Base-by-base conservation (phyloP, 1,140 invertebrate species). In the Nasonia longicornis region DNA sequence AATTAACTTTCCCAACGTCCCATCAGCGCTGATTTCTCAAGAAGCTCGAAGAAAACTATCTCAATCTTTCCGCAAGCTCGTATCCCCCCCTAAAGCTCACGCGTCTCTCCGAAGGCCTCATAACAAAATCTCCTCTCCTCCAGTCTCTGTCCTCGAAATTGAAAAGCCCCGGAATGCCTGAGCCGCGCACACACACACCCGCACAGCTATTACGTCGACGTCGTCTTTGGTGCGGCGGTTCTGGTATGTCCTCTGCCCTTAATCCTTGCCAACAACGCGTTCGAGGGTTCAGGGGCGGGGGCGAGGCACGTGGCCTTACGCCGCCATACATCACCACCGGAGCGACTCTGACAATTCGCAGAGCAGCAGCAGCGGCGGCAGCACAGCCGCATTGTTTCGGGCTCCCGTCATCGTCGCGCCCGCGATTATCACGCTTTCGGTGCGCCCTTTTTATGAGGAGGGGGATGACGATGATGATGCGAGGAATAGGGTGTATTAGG, bases 351-450 rank as follows among this genome's bases (percentile, higher is more conserved):
- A 89, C 88, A 87, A 86, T 83, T 77, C 82, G 82, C 82, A 84
- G 80, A 78, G 63, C 74, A 45, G 63, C 81, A 20, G 52, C 79
- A 75, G 72, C 81, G 66, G 64, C 63, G 66, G 58, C 74, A 83
- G 73, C 72, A 85, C 79, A 77, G 74, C 83, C 80, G 85, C 87
- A 89, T 89, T 89, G 87, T 88, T 88, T 87, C 85, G 85, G 72
- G 70, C 72, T 84, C 73, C 71, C 86, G 85, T 88, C 86, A 88
- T 87, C 83, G 58, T 35, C 83, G 58, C 72, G 38, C 22, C 63
- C 82, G 63, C 82, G 84, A 88, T 87, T 88, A 87, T 85, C 84
- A 84, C 74, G 76, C 66, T 70, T 67, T 83, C 78, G 63, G 35
- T 74, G 64, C 48, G 52, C 77, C 22, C 72, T 81, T 80, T 42